Base-by-base conservation (phyloP, 2,888 invertebrate genomes). In the Thera britannica region DNA sequence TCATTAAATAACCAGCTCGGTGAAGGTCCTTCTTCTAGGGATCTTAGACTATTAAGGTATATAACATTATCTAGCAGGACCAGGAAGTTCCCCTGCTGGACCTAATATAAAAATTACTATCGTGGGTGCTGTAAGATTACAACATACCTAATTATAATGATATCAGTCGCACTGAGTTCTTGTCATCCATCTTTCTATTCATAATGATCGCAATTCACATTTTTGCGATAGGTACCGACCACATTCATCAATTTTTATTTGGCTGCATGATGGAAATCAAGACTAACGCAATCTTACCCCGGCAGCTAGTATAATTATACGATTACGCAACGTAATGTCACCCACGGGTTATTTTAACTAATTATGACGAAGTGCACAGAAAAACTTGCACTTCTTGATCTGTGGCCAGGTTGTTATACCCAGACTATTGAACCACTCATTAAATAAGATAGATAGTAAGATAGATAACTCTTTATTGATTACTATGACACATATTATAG, bases 91-190 rank as follows among this genome's bases (percentile, higher is more conserved):
- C 9, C n/a, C 12, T 23, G n/a, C 12, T 12, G 12, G 55, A 62
- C 52, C 44, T 67, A 74, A 78, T 79, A 74, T 75, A 76, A 77
- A 80, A 82, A 84, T 82, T 81, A 74, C 71, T 70, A 64, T 72
- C 71, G 84, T 87, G 82, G 83, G 83, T 78, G 75, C 75, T 67
- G 66, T 70, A 58, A 44, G 60, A 68, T 67, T 65, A 65, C 68
- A 65, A 58, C 51, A 52, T 55, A 23, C 23, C 23, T 23, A 23
- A 23, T 23, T 23, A 56, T 23, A 64, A 57, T 44, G 44, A 71
- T 71, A 75, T 73, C 72, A 76, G 71, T 57, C 73, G 80, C 79
- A 74, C 73, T 68, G 67, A 62, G 62, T 46, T 61, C 70, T 72
- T 67, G 63, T 66, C 67, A 70, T 66, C 71, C 68, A 67, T 66